Base-by-base conservation (phyloP, 1,140 invertebrate genomes). In the Sarcophaga peregrina region DNA sequence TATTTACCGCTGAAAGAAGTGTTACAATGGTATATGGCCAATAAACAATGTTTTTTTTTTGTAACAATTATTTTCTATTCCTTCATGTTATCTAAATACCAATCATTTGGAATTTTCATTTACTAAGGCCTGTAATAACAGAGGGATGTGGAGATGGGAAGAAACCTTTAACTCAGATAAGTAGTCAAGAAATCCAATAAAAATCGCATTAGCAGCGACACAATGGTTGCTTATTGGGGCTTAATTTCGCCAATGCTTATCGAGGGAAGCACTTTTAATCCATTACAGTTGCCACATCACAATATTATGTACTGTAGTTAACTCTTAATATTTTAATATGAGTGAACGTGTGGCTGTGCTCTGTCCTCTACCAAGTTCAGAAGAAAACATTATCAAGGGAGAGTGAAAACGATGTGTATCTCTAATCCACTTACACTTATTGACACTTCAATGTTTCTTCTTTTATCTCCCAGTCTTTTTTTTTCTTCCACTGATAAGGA, bases 341-440 rank as follows among this genome's bases (percentile, higher is more conserved):
- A 15, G 13, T 58, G 7, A n/a, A n/a, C 7, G 15, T 58, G 6
- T 58, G 7, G 3, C 15, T n/a, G n/a, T 58, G 6, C 54, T 58
- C n/a, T 13, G 13, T 4, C 10, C 15, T n/a, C 8, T n/a, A 7
- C 7, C 10, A n/a, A 58, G 13, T 7, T 4, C 25, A 37, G 25
- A 37, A 37, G 25, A 37, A 37, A 37, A 37, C 25, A 37, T 37
- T 4, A 4, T 4, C 25, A 37, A 37, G 25, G 4, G 25, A 37
- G 1, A 37, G 25, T 37, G 25, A 37, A 37, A 37, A 37, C 25
- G 25, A 37, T 4, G 25, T 58, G 15, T 3, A n/a, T n/a, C 15
- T 58, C 54, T 58, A 58, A 58, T 58, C 54, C 54, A 58, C 11
- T 58, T n/a, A 58, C 54, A 58, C 13, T 58, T 58, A 58, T 58